Evolutionary conservation across 2,113 vertebrate species (phyloP), one percentile per base, ranked within the genome.

Genomic region (Paradoxurus hermaphroditus): DNA sequence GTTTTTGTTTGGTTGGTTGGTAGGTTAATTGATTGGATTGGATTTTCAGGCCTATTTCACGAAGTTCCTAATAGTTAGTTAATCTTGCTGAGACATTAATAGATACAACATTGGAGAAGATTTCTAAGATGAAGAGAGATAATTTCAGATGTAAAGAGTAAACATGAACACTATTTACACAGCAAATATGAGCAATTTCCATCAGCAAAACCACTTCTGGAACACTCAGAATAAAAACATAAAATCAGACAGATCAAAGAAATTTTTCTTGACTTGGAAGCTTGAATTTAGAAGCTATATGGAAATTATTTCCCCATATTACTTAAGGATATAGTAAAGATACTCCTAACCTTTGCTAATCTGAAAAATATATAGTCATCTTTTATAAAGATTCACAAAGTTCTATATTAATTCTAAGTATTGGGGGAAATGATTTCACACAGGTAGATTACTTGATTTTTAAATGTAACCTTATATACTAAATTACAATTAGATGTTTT

Each of bases 1-100:
- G 49, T 90, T 96, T 96, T 97, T 92, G 46, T 92, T 96, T 84
- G 77, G 41, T 86, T 95, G 65, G 63, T 95, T 96, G 77, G 77
- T 93, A 68, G 21, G 59, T 91, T 91, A 59, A 68, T 88, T 95
- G 44, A 49, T 84, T 94, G 39, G 31, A 53, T 89, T 97, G 51
- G 23, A 84, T 96, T 93, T 75, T 96, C 83, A 96, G 86, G 51
- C 72, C 70, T 92, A 49, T 59, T 93, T 85, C 44, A 25, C 93
- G 34, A 91, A 49, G 62, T 96, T 91, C 53, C 75, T 68, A 97
- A 65, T 86, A 91, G 46, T 91, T 97, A 79, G 70, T 29, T 51
- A 91, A 93, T 94, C 79, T 86, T 93, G n/a, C 44, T 95, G 87
- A 96, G 73, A 96, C 18, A 27, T 94, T 96, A 96, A 86, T 91